Evolutionary conservation across 1,140 invertebrate genomes (phyloP).

Genomic region (Chrysopa pallens): DNA sequence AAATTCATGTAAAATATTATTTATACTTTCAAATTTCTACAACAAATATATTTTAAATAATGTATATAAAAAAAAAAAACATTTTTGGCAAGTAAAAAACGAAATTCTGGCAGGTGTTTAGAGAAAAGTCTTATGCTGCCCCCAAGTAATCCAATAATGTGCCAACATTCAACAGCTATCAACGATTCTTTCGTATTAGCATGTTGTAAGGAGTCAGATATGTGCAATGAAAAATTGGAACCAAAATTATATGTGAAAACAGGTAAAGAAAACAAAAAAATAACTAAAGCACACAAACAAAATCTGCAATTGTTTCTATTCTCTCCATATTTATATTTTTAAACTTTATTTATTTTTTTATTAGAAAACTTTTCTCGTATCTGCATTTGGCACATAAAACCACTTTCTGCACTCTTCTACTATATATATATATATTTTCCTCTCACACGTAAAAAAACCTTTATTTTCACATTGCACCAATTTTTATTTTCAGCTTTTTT

Average conservation of each 20-base stretch:
- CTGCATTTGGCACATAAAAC: background rate
- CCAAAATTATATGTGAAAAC: constrained; percentile 24
- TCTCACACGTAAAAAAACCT: no score
- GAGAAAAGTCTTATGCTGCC: constrained; percentile 18
- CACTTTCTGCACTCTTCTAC: constrained; percentile 2
- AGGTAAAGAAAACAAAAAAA: background rate
- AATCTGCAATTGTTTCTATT: background rate
- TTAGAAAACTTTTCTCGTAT: background rate
- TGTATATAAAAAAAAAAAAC: background rate
- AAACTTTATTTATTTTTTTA: background rate
- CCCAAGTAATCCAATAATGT: constrained; percentile 22
- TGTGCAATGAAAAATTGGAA: constrained; percentile 30
- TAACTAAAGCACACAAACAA: constrained; percentile 2
- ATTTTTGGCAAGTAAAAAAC: background rate
- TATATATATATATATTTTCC: constrained; percentile 11
- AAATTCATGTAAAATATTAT: no score
- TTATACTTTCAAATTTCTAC: background rate
- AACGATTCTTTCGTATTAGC: constrained; percentile 37
- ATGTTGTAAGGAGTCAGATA: constrained; percentile 41
- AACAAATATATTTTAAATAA: background rate
- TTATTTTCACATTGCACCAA: no score
- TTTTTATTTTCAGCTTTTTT: no score
- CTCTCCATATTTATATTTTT: background rate
- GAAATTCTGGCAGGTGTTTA: constrained; percentile 18
- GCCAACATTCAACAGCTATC: constrained; percentile 16